A percentile compares a stretch with the other conserved stretches of the same genome.
phyloP scores from a whole-genome alignment of 2,888 invertebrate species.

The Campopleginae sp. region DNA sequence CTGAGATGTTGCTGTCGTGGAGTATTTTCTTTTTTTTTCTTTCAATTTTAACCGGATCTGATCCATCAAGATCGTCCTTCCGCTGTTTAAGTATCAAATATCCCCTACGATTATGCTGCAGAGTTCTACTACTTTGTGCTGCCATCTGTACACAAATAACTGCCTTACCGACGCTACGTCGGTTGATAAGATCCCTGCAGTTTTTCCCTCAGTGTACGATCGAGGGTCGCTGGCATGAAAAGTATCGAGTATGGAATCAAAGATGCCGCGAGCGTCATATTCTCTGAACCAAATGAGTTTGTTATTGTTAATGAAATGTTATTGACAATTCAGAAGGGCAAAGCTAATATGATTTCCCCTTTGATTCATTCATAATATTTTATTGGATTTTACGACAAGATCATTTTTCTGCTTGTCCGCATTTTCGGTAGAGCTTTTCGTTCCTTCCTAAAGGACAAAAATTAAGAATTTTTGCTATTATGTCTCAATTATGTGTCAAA shows the following conservation, averaged over 20 bases:
- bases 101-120: neutral
- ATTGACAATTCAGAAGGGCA: neutral
- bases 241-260: constrained; percentile 1
- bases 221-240: neutral
- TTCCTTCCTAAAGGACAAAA: too few species aligned
- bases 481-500: too few species aligned
- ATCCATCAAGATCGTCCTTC: neutral
- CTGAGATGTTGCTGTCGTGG: too few species aligned
- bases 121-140: constrained; percentile 31
- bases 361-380: neutral
- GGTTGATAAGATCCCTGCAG: constrained; percentile 47
- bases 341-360: neutral
- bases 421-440: too few species aligned
- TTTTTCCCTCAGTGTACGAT: neutral
- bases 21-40: too few species aligned
- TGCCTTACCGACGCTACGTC: constrained; percentile 53
- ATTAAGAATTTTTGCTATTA: too few species aligned
- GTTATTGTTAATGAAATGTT: neutral
- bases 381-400: neutral
- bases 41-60: too few species aligned
- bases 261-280: constrained; percentile 30
- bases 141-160: constrained; percentile 49
- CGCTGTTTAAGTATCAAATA: neutral
- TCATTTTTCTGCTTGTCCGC: too few species aligned
- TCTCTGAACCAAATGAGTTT: neutral